These are phyloP conservation scores for Calliopsis andreniformis DNA, from an alignment of 1,140 invertebrate species.

Conservation along the genomic window DNA sequence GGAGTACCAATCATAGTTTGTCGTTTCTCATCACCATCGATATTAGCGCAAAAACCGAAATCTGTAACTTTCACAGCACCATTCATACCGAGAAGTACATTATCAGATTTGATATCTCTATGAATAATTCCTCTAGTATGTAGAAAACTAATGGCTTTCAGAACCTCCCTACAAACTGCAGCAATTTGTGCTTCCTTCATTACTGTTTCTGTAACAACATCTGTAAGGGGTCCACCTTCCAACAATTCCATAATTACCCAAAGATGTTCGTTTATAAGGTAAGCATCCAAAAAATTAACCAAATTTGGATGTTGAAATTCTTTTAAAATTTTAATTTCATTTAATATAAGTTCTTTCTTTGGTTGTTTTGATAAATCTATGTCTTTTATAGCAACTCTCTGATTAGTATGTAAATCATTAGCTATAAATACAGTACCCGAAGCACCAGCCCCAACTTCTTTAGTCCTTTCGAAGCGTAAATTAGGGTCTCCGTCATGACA, in stretches of 20 bases:
- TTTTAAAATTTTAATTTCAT: conserved; percentile 96
- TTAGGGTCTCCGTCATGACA: conserved; percentile 90
- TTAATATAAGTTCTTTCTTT: conserved; percentile 97
- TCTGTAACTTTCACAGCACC: conserved; percentile 98
- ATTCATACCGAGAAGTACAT: conserved; percentile 97
- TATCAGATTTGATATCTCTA: conserved; percentile 98
- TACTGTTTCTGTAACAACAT: conserved; percentile 98
- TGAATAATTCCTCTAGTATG: conserved; percentile 96
- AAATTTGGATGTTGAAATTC: conserved; percentile 97
- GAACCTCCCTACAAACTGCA: conserved; percentile 95
- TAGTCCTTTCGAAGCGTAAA: conserved; percentile 89
- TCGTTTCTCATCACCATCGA: conserved; percentile 95
- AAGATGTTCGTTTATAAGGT: conserved; percentile 93
- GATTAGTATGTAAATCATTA: conserved; percentile 88
- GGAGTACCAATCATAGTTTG: conserved; percentile 98
- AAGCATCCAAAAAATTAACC: conserved; percentile 98
- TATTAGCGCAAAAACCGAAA: conserved; percentile 98
- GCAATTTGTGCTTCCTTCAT: conserved; percentile 99
- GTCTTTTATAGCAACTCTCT: conserved; percentile 96
- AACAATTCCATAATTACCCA: conserved; percentile 98
- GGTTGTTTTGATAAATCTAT: conserved; percentile 97
- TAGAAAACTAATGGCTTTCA: conserved; percentile 95
- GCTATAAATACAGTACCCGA: conserved; percentile 97
- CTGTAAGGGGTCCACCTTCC: conserved; percentile 97
- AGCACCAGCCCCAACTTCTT: conserved; percentile 94